phyloP scores from a whole-genome alignment of 2,888 invertebrate species.

The Oligia strigilis region DNA sequence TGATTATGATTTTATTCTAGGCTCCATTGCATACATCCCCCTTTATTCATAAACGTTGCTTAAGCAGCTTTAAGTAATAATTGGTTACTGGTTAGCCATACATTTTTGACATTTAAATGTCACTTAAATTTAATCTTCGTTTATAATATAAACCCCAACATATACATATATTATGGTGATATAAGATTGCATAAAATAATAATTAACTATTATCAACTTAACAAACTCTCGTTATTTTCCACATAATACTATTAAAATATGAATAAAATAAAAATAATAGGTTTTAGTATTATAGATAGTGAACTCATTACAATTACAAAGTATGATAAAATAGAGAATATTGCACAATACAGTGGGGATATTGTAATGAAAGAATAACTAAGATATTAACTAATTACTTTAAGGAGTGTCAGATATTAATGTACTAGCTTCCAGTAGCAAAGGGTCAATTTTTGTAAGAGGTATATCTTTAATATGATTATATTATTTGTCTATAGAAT shows the following conservation, averaged over 20 bases:
- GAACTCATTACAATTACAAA: background rate
- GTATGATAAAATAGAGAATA: background rate
- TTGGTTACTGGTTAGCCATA: too few relatives aligned
- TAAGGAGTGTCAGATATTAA: too few relatives aligned
- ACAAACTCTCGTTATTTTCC: slow-evolving; percentile 1
- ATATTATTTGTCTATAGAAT: too few relatives aligned
- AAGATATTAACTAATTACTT: background rate
- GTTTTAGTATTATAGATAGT: slow-evolving; percentile 3
- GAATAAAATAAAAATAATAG: slow-evolving; percentile 15
- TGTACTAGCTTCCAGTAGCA: too few relatives aligned
- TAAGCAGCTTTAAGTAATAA: too few relatives aligned
- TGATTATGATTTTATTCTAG: background rate
- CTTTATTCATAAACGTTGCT: too few relatives aligned
- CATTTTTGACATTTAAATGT: too few relatives aligned
- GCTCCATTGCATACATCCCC: too few relatives aligned
- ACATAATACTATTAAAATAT: background rate
- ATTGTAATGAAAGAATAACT: background rate
- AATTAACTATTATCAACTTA: slow-evolving; percentile 4
- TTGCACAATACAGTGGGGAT: background rate
- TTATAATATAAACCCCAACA: too few relatives aligned
- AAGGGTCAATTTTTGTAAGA: too few relatives aligned
- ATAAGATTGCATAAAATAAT: background rate
- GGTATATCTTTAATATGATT: too few relatives aligned
- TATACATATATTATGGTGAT: background rate
- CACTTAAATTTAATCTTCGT: too few relatives aligned